Evolutionary conservation across 2,888 invertebrate genomes (phyloP), one percentile per base, ranked within the genome.

Genomic region (Drosophila paranaensis): DNA sequence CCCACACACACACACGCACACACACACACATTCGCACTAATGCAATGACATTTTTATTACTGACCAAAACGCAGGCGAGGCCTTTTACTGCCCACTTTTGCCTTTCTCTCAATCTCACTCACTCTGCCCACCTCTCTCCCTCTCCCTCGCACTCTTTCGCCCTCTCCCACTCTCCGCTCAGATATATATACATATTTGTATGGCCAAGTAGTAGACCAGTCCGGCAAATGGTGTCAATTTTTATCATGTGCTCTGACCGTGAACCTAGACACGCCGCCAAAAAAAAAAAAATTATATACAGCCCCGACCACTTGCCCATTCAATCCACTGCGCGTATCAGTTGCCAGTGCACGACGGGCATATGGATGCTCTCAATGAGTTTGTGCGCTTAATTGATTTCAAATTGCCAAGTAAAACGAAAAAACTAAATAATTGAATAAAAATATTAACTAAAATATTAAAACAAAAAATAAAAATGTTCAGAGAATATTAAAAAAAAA

Each of bases 11-110:
- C 58, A 73, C 53, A 48, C 75, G 67, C 88, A 50, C 40, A 54
- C 25, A 45, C 37, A 37, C 11, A 33, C 35, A 57, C 70, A 67
- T 55, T 74, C 57, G 43, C 76, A 74, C 88, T 88, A 80, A 84
- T 86, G 84, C 84, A 88, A 81, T 83, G 84, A 82, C 89, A 88
- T 82, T 88, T 84, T 88, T 84, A 84, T 84, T 84, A 84, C 88
- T 61, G 79, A 55, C 72, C 79, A 74, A 84, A 87, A 84, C 66
- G 70, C 78, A 71, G 48, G 39, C 57, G 46, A 73, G 88, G 71
- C 76, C 77, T 70, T 79, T 88, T 74, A 81, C 72, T 79, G 70
- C 62, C 68, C 54, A 27, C 51, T 20, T 20, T 51, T 25, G 10
- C 39, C 54, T 27, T 40, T 33, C 50, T 25, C 16, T 20, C 30